Conservation (phyloP, 2,888 invertebrate species). For the Linnaemya vulpina region DNA sequence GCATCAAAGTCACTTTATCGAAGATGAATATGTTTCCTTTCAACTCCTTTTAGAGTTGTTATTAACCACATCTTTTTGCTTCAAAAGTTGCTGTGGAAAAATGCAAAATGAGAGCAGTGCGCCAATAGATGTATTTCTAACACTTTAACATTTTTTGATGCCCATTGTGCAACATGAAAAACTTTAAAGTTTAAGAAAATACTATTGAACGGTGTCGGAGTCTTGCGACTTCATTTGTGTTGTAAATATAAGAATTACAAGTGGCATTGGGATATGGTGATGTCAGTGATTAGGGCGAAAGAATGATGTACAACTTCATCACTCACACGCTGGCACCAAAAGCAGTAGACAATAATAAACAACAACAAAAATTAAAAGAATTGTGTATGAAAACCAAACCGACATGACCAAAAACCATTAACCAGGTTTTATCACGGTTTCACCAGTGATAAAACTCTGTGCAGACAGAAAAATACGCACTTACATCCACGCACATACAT, state of each 20-base stretch:
- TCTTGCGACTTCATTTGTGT: neutral
- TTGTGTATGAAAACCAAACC: constrained; percentile 4
- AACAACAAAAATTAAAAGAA: constrained; percentile 10
- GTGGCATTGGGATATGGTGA: neutral
- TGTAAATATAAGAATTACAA: neutral
- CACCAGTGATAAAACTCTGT: constrained; percentile 39
- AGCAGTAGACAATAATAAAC: constrained; percentile 35
- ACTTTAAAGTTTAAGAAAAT: constrained; percentile 4
- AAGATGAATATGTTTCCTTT: too few relatives aligned
- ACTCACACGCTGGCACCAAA: constrained; percentile 11
- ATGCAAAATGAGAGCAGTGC: too few relatives aligned
- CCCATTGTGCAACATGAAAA: too few relatives aligned
- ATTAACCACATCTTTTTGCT: too few relatives aligned
- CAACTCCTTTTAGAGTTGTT: too few relatives aligned
- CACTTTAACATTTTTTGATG: neutral
- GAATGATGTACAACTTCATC: constrained; percentile 44
- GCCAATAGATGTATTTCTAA: too few relatives aligned
- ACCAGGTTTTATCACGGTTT: constrained; percentile 60
- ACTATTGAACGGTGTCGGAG: neutral
- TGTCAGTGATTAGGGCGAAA: neutral
- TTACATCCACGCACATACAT: neutral
- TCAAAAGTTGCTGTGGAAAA: too few relatives aligned
- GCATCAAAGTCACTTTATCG: too few relatives aligned
- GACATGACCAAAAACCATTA: constrained; percentile 56
- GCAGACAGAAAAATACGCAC: neutral